These are phyloP conservation scores for Channa striata DNA, from an alignment of 2,797 vertebrate genomes.

Conservation along the genomic window DNA sequence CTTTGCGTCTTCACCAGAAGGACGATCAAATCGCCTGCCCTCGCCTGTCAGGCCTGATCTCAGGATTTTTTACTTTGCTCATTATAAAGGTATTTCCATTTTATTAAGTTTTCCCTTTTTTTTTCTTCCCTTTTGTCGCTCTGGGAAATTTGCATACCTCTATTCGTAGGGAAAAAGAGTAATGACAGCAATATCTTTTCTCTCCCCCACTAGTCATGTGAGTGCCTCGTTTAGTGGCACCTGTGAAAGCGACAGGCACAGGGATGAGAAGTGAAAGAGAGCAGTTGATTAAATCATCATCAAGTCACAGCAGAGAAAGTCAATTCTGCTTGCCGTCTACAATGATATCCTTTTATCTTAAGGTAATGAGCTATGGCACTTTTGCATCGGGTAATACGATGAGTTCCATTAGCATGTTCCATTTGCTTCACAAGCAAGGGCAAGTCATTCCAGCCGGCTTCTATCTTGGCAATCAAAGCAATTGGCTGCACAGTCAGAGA, in stretches of 20 bases:
- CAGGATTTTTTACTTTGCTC: slow-evolving; percentile 90
- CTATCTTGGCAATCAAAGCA: slow-evolving; percentile 97
- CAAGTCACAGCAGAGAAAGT: slow-evolving; percentile 98
- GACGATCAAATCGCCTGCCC: slow-evolving; percentile 91
- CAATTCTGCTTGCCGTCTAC: slow-evolving; percentile 99
- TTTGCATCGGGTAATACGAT: slow-evolving; percentile 98
- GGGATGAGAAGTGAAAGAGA: slow-evolving; percentile 99
- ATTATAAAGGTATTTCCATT: slow-evolving; percentile 92
- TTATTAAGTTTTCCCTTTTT: slow-evolving; percentile 78
- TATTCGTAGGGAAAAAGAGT: slow-evolving; percentile 89
- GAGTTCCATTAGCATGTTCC: slow-evolving; percentile 99
- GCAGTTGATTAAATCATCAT: slow-evolving; percentile 99
- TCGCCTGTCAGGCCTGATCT: slow-evolving; percentile 94
- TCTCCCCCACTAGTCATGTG: slow-evolving; percentile 87
- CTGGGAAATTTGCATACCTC: slow-evolving; percentile 96
- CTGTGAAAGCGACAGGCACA: slow-evolving; percentile 94
- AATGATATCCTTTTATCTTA: slow-evolving; percentile 99
- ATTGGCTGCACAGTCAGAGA: slow-evolving; percentile 93
- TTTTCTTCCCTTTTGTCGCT: slow-evolving; percentile 85
- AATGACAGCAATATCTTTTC: slow-evolving; percentile 96
- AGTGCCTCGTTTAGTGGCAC: slow-evolving; percentile 98
- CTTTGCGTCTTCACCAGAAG: slow-evolving; percentile 85
- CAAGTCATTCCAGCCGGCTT: slow-evolving; percentile 95
- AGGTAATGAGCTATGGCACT: slow-evolving; percentile 99
- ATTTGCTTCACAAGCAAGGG: slow-evolving; percentile 99